Evolutionary conservation across 2,113 vertebrate species (phyloP).

Genomic region (Anhinga anhinga): DNA sequence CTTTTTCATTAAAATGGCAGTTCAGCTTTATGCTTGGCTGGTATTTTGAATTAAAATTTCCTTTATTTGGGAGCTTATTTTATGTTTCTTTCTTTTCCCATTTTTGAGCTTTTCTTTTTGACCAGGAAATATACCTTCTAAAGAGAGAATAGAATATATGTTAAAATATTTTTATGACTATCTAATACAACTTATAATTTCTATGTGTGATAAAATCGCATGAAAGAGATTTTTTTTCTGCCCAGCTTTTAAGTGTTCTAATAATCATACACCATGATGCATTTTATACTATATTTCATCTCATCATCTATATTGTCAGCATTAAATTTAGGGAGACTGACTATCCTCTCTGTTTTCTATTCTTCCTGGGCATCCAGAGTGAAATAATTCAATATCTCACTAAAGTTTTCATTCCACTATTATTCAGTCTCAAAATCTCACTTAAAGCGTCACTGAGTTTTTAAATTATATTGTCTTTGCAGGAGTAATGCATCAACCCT

Average conservation of each 20-base stretch:
- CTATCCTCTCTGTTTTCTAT: neutral
- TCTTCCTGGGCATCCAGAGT: neutral
- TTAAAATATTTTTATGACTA: neutral
- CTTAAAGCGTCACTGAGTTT: neutral
- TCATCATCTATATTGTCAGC: neutral
- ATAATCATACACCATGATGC: rapidly evolving
- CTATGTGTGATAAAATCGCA: neutral
- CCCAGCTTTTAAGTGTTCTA: neutral
- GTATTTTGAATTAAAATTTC: neutral
- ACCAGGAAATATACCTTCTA: neutral
- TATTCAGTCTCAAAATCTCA: neutral
- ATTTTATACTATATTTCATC: neutral
- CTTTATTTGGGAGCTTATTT: neutral
- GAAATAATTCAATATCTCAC: neutral
- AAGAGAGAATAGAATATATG: neutral
- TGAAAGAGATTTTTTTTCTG: neutral
- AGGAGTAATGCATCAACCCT: neutral
- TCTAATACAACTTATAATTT: neutral
- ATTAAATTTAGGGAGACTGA: neutral
- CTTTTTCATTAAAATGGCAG: neutral
- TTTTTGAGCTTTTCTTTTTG: neutral
- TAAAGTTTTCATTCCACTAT: neutral
- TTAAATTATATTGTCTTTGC: too few species aligned
- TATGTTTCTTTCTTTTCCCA: neutral
- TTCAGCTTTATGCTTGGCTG: neutral